Conservation (phyloP, 2,888 invertebrate genomes). For the Caenorhabditis becei region DNA sequence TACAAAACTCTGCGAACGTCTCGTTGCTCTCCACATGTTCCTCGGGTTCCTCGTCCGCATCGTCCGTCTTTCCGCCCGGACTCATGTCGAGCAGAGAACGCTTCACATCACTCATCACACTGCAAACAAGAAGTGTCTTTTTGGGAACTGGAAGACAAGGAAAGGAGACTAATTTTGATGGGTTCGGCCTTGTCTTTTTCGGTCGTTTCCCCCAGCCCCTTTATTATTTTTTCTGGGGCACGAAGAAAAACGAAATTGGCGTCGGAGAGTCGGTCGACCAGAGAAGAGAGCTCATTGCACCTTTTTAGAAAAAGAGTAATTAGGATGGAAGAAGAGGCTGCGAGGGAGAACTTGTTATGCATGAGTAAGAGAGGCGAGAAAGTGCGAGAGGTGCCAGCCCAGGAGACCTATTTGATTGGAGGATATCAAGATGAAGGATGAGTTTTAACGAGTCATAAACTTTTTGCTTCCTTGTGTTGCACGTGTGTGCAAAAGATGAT, state of each 20-base stretch:
- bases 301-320: constrained; percentile 32
- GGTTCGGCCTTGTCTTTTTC: constrained; percentile 14
- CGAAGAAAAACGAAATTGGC: constrained; percentile 24
- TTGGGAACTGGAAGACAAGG: background rate
- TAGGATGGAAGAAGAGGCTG: constrained; percentile 7
- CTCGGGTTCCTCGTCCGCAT: constrained; percentile 57
- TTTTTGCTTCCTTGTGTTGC: constrained; percentile 5
- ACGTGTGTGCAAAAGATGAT: constrained; percentile 21
- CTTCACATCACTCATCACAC: constrained; percentile 75
- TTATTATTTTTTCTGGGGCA: too few species aligned
- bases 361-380: constrained; percentile 25
- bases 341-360: constrained; percentile 3
- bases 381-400: constrained; percentile 9
- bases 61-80: constrained; percentile 64
- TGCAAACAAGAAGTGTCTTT: constrained; percentile 49
- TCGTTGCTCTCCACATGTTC: constrained; percentile 66
- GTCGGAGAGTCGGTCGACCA: background rate
- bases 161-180: constrained; percentile 46
- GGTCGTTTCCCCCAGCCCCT: constrained; percentile 4
- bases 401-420: constrained; percentile 22
- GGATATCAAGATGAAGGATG: background rate
- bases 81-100: constrained; percentile 70
- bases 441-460: constrained; percentile 38
- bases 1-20: constrained; percentile 71
- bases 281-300: constrained; percentile 8